These are phyloP conservation scores for Eptatretus burgeri DNA, from an alignment of 2,113 vertebrate genomes.

Conservation along the genomic window DNA sequence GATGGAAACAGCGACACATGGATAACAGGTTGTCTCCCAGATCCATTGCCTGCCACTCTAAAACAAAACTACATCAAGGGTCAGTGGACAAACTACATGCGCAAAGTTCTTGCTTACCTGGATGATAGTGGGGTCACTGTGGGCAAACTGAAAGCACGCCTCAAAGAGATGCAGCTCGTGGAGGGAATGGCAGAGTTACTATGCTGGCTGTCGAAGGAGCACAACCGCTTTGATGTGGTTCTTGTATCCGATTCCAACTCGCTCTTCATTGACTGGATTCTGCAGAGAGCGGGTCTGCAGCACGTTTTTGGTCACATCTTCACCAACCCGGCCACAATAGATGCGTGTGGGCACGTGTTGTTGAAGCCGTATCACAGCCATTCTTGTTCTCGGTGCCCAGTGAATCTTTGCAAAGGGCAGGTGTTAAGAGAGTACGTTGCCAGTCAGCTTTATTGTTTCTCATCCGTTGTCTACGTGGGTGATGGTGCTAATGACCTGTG, in stretches of 20 bases:
- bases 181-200: constrained; percentile 51
- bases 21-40: constrained; percentile 55
- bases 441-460: constrained; percentile 32
- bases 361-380: constrained; percentile 54
- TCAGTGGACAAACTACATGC: no score
- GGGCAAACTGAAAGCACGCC: constrained; percentile 30
- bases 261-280: constrained; percentile 44
- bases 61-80: no score
- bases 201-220: constrained; percentile 22
- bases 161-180: constrained; percentile 56
- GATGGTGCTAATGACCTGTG: constrained; percentile 95
- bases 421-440: constrained; percentile 36
- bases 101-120: no score
- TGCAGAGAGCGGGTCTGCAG: constrained; percentile 25
- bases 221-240: constrained; percentile 35
- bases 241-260: constrained; percentile 69
- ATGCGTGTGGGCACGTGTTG: constrained; percentile 33
- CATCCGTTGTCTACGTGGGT: constrained; percentile 52
- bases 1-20: constrained; percentile 84
- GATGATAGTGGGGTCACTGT: constrained; percentile 25
- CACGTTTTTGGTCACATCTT: constrained; percentile 48
- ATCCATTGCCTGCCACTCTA: constrained; percentile 4
- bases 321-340: constrained; percentile 48
- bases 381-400: constrained; percentile 41
- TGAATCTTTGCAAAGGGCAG: constrained; percentile 81